These are phyloP conservation scores for Uria aalge DNA, from an alignment of 2,113 vertebrate species.

Conservation along the genomic window DNA sequence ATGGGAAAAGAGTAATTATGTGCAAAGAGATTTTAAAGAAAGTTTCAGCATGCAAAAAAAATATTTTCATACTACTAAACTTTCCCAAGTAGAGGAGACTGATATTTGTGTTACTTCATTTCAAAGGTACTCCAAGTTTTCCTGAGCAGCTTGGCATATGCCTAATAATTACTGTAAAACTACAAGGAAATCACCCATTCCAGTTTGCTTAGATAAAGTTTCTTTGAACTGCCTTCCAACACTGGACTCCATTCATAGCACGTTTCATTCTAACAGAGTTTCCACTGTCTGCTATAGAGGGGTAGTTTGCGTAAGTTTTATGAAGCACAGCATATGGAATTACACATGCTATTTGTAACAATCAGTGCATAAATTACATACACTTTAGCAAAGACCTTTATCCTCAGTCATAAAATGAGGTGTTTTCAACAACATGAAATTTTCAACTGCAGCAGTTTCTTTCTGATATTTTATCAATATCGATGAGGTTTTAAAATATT, in stretches of 20 bases:
- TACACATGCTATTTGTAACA: constrained; percentile 22
- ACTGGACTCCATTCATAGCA: constrained; percentile 24
- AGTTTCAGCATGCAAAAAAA: not conserved
- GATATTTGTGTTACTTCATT: constrained; percentile 30
- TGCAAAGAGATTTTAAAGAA: constrained; percentile 30
- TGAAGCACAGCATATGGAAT: constrained; percentile 2
- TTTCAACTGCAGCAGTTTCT: not conserved
- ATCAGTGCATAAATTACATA: constrained; percentile 11
- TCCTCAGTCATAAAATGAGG: not conserved
- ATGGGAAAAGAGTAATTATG: constrained; percentile 14
- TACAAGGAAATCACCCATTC: constrained; percentile 45
- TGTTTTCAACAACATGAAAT: not conserved
- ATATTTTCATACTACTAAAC: not conserved
- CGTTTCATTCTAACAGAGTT: not conserved
- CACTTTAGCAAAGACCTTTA: not conserved
- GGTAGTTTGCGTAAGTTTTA: not conserved
- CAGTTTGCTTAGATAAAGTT: constrained; percentile 45
- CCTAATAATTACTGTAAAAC: constrained; percentile 27
- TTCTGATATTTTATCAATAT: not conserved
- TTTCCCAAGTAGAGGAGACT: not conserved
- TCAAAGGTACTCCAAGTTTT: constrained; percentile 18
- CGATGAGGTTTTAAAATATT: not conserved
- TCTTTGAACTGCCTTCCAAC: constrained; percentile 48
- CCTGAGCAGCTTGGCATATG: not conserved
- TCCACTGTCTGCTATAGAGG: not conserved